phyloP scores from a whole-genome alignment of 2,888 invertebrate species.

The Thyatira batis region DNA sequence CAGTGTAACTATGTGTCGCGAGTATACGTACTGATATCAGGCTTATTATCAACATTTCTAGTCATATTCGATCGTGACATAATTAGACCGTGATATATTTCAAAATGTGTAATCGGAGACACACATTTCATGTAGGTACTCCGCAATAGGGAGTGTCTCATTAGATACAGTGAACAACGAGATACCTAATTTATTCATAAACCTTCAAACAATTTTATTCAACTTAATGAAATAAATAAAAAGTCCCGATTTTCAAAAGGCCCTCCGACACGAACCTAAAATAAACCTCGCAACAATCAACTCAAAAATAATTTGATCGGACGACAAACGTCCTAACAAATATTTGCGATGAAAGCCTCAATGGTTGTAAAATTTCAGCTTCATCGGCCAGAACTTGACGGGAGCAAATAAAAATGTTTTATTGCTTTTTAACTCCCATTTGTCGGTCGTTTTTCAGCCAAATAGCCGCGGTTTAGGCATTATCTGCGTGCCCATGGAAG shows the following conservation, averaged over 20 bases:
- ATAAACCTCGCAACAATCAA: constrained; percentile 30
- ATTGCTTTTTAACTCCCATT: constrained; percentile 49
- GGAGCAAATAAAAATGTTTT: constrained; percentile 56
- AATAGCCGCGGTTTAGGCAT: constrained; percentile 35
- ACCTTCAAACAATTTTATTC: too few species aligned
- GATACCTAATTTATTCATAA: too few species aligned
- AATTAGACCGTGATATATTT: too few species aligned
- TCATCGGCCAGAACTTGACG: constrained; percentile 50
- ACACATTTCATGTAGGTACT: too few species aligned
- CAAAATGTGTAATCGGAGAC: too few species aligned
- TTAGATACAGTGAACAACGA: too few species aligned
- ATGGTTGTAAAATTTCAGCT: constrained; percentile 53
- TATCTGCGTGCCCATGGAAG: constrained; percentile 31
- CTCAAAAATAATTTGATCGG: constrained; percentile 46
- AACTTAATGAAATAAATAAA: background rate
- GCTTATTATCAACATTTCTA: constrained; percentile 3
- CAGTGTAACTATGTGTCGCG: constrained; percentile 28
- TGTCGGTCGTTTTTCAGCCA: constrained; percentile 35
- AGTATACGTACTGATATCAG: constrained; percentile 17
- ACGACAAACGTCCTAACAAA: constrained; percentile 43
- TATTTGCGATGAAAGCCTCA: constrained; percentile 53
- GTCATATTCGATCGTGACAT: too few species aligned
- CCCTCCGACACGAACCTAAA: constrained; percentile 10
- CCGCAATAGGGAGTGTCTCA: too few species aligned
- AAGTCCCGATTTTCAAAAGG: background rate